Evolutionary conservation across 2,888 invertebrate genomes (phyloP).

Genomic region (Salticus scenicus): DNA sequence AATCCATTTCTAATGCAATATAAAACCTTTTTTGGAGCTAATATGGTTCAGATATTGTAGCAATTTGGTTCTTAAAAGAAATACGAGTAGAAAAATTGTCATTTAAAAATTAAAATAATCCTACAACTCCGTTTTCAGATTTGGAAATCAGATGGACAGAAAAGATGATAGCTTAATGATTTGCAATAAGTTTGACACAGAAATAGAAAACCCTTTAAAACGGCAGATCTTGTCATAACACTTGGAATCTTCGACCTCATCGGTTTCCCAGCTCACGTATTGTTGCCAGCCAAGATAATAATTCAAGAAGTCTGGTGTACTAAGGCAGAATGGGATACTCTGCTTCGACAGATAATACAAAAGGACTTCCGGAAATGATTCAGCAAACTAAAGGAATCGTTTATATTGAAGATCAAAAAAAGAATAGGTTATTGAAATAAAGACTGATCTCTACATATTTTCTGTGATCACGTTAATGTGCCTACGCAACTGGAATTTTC

Average conservation of each 20-base stretch:
- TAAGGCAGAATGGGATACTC: background rate
- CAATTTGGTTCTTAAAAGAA: background rate
- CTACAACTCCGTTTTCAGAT: background rate
- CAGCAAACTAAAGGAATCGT: background rate
- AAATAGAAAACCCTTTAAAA: background rate
- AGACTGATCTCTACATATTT: background rate
- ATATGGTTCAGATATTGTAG: background rate
- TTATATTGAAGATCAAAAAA: background rate
- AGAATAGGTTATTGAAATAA: background rate
- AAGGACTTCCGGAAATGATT: background rate
- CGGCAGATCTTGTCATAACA: background rate
- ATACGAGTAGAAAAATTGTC: background rate
- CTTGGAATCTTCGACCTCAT: slow-evolving; percentile 2
- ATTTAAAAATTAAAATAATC: background rate
- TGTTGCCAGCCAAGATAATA: slow-evolving; percentile 2
- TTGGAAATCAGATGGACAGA: background rate
- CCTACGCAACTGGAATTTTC: background rate
- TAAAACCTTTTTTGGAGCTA: background rate
- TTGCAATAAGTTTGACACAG: background rate
- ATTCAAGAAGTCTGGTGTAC: slow-evolving; percentile 66
- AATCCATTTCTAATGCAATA: background rate
- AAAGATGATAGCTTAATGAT: background rate
- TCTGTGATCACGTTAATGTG: background rate
- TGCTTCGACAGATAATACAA: background rate
- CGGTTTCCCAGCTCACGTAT: background rate